phyloP scores from a whole-genome alignment of 1,140 invertebrate species.

The Drosophila pandora region DNA sequence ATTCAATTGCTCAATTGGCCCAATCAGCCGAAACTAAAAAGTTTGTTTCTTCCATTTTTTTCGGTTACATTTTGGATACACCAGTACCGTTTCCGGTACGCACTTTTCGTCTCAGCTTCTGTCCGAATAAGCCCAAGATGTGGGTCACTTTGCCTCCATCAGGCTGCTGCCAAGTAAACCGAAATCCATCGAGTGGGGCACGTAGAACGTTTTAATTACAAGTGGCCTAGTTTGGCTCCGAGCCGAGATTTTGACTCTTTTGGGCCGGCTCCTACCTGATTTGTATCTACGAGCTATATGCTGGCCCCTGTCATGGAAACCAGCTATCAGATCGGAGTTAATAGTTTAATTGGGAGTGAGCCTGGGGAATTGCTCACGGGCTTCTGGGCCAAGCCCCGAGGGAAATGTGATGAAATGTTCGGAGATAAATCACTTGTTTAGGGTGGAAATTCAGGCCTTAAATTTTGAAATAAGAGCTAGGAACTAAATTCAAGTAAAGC shows the following conservation, averaged over 20 bases:
- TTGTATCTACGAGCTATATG: constrained; percentile 33
- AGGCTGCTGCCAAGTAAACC: constrained; percentile 17
- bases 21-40: constrained; percentile 49
- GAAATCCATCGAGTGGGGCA: constrained; percentile 50
- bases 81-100: constrained; percentile 24
- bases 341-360: constrained; percentile 74
- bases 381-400: constrained; percentile 13
- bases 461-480: not conserved
- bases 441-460: not conserved
- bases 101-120: constrained; percentile 30
- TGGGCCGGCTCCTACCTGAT: constrained; percentile 14
- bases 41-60: constrained; percentile 22
- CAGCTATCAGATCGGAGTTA: constrained; percentile 69
- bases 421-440: not conserved
- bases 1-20: constrained; percentile 62
- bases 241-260: constrained; percentile 37
- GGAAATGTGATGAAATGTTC: constrained; percentile 40
- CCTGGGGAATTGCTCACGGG: constrained; percentile 3
- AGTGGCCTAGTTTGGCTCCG: constrained; percentile 61
- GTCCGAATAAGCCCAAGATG: constrained; percentile 9
- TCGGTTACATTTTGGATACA: constrained; percentile 14
- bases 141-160: constrained; percentile 47
- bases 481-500: not conserved
- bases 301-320: constrained; percentile 35
- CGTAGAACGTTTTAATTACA: constrained; percentile 79